Evolutionary conservation across 2,888 invertebrate genomes (phyloP).

Genomic region (Chirona hameri): DNA sequence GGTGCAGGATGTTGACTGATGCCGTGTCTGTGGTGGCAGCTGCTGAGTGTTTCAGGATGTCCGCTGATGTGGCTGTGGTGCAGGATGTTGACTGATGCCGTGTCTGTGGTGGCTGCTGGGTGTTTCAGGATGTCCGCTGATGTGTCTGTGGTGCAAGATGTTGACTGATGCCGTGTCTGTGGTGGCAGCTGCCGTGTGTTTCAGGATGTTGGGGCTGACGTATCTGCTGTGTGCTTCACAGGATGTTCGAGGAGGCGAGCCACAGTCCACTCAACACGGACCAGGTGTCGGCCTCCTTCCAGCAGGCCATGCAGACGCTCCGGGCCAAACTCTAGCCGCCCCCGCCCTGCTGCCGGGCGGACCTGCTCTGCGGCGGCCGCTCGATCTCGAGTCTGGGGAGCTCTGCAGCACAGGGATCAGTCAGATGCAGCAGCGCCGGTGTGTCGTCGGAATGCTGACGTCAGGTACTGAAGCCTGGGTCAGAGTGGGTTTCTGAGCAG

Average conservation of each 20-base stretch:
- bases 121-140: background rate
- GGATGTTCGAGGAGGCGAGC: slow-evolving; percentile 71
- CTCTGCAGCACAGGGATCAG: too few relatives aligned
- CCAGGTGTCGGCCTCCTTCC: slow-evolving; percentile 71
- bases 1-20: too few relatives aligned
- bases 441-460: too few relatives aligned
- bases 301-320: slow-evolving; percentile 71
- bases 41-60: background rate
- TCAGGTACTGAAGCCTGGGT: too few relatives aligned
- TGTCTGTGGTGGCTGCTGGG: background rate
- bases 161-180: too few relatives aligned
- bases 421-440: too few relatives aligned
- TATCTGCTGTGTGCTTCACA: slow-evolving; percentile 40
- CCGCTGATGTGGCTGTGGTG: background rate
- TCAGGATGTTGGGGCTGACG: background rate
- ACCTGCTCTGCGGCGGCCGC: too few relatives aligned
- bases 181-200: background rate
- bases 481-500: too few relatives aligned
- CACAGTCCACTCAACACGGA: slow-evolving; percentile 77
- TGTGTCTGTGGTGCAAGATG: too few relatives aligned
- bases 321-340: background rate
- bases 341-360: background rate
- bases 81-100: slow-evolving; percentile 55
- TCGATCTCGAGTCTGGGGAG: too few relatives aligned
- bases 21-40: background rate